Evolutionary conservation across 2,113 vertebrate species (phyloP).

Genomic region (Psephotus haematonotus): DNA sequence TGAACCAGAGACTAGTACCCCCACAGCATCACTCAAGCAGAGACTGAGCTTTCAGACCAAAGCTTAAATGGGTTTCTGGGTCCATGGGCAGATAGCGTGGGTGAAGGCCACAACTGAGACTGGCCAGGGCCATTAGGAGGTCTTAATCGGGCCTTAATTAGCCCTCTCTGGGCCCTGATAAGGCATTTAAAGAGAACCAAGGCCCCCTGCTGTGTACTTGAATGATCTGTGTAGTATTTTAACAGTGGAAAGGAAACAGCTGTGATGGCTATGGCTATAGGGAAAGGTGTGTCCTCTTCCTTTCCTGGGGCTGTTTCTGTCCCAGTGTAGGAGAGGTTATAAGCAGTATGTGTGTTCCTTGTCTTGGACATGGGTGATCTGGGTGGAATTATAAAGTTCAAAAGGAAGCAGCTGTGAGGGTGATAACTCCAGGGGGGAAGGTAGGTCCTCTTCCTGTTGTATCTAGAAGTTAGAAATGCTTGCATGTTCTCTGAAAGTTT

Average conservation of each 20-base stretch:
- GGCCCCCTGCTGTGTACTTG: not conserved
- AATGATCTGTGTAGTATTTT: not conserved
- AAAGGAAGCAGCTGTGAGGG: conserved; percentile 52
- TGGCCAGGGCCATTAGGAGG: not conserved
- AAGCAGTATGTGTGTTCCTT: not conserved
- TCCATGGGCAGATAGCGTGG: not conserved
- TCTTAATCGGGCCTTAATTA: not conserved
- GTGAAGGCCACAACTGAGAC: not conserved
- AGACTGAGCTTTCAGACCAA: not conserved
- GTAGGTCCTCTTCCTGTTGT: not conserved
- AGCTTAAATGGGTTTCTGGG: not conserved
- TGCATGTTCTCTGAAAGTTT: not conserved
- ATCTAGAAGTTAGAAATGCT: not conserved
- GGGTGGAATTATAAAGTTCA: not conserved
- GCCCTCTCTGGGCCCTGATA: not conserved
- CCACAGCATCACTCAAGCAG: fast-evolving
- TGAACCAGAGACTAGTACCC: fast-evolving
- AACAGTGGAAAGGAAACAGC: conserved; percentile 16
- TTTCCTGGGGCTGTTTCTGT: not conserved
- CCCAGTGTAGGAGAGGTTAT: not conserved
- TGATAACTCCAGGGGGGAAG: not conserved
- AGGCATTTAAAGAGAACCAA: not conserved
- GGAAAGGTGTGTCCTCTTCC: conserved; percentile 59
- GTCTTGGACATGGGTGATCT: not conserved
- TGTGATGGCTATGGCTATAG: not conserved